A percentile compares a stretch with the other conserved stretches of the same genome.
Conservation (phyloP, 2,797 vertebrate species). For the Sebastiscus tertius region DNA sequence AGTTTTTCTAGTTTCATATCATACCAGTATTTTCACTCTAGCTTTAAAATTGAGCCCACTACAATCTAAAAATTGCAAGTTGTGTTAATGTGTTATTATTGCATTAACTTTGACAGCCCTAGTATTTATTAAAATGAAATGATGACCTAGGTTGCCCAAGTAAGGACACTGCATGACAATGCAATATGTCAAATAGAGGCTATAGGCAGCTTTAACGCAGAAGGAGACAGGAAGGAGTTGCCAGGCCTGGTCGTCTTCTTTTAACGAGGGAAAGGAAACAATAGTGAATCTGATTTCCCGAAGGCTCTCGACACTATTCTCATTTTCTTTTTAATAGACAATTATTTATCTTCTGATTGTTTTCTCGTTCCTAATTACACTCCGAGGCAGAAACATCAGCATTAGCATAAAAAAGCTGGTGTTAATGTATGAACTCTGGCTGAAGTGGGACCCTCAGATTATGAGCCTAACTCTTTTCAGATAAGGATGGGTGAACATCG, state of each 20-base stretch:
- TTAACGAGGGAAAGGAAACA: constrained; percentile 54
- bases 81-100: too few relatives aligned
- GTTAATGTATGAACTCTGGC: constrained; percentile 41
- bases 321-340: constrained; percentile 51
- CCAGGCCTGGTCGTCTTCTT: constrained; percentile 26
- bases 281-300: constrained; percentile 54
- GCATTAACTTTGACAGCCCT: too few relatives aligned
- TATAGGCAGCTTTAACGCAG: constrained; percentile 8
- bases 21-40: too few relatives aligned
- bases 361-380: constrained; percentile 52
- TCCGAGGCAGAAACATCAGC: constrained; percentile 18
- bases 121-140: constrained; percentile 11
- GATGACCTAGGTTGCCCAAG: constrained; percentile 40
- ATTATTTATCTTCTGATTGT: constrained; percentile 58
- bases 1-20: too few relatives aligned
- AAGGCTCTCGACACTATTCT: constrained; percentile 27
- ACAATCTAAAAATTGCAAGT: too few relatives aligned
- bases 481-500: constrained; percentile 12
- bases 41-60: too few relatives aligned
- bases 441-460: constrained; percentile 27
- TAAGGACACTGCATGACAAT: neutral
- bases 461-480: constrained; percentile 29
- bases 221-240: constrained; percentile 26
- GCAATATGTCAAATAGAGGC: constrained; percentile 33
- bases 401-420: constrained; percentile 45